Base-by-base conservation (phyloP, 2,888 invertebrate genomes). In the Ganaspis brasiliensis region DNA sequence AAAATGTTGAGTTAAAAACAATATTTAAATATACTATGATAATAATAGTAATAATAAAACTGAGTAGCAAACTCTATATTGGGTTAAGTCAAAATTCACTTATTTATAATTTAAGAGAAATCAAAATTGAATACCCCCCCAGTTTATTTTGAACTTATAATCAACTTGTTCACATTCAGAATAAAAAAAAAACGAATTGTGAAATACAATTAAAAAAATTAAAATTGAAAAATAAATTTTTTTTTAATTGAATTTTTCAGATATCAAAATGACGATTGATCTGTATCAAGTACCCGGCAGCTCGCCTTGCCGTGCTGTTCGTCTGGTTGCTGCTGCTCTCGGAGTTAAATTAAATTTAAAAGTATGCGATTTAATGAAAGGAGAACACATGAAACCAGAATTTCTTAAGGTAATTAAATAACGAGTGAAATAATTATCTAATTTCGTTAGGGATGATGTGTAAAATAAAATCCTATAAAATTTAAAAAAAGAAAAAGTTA, bases 371-470 rank as follows among this genome's bases (percentile, higher is more conserved):
- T 88, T 95, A 70, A 92, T 93, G 92, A 92, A 92, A 74, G 94
- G 94, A 5, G 95, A 95, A 87, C 95, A 95, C 70, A 85, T 94
- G 79, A 94, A 93, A 74, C 95, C 95, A 0, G 95, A 95, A 84
- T 95, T 93, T 86, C 0, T 95, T 45, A 94, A 95, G 92, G 94
- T 94, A 91, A 52, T 19, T 31, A 45, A 45, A 10, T 45, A 45
- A 45, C 8, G n/a, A n/a, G n/a, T n/a, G n/a, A 45, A 45, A 45
- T 56, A 24, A 24, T 56, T 56, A 0, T 52, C 19, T 19, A 19
- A 5, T 52, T 19, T 31, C 31, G 6, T 31, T 31, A 6, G 2
- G 31, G 31, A 31, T 31, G 6, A 31, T 31, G 2, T 31, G 31
- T 6, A 31, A n/a, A 31, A 31, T 31, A 31, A 31, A 31, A 31